A percentile compares a stretch with the other conserved stretches of the same genome.
Conservation (phyloP, 2,888 invertebrate species). For the Torymus tubicola region DNA sequence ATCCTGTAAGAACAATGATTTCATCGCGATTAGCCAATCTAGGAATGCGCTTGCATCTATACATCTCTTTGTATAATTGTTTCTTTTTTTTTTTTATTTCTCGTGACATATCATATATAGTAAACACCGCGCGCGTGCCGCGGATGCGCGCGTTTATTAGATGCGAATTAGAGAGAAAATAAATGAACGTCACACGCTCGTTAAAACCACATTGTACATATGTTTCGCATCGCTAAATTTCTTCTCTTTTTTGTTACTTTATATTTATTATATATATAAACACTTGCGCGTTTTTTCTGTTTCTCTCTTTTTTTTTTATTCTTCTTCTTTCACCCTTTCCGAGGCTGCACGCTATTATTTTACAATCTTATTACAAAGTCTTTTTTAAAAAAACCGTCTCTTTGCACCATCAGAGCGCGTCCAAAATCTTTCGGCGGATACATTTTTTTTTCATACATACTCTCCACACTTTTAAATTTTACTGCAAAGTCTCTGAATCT, state of each 20-base stretch:
- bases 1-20: constrained; percentile 20
- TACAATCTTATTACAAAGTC: constrained; percentile 72
- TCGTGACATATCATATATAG: constrained; percentile 39
- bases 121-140: constrained; percentile 14
- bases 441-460: constrained; percentile 41
- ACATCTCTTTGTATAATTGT: not conserved
- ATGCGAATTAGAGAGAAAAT: constrained; percentile 51
- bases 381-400: constrained; percentile 67
- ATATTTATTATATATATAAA: constrained; percentile 41
- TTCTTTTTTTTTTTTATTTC: constrained; percentile 22
- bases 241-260: constrained; percentile 32
- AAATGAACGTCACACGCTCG: constrained; percentile 54
- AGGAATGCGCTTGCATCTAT: constrained; percentile 38
- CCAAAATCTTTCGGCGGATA: constrained; percentile 48
- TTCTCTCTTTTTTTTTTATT: constrained; percentile 25
- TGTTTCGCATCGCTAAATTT: constrained; percentile 49
- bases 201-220: constrained; percentile 53
- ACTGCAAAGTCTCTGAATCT: not conserved
- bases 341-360: constrained; percentile 54
- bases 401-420: constrained; percentile 53
- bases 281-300: constrained; percentile 51
- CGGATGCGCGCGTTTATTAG: not conserved
- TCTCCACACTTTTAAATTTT: constrained; percentile 25
- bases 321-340: constrained; percentile 16
- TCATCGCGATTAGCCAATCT: constrained; percentile 39